Evolutionary conservation across 2,888 invertebrate genomes (phyloP).

Genomic region (Hetaerina titia): DNA sequence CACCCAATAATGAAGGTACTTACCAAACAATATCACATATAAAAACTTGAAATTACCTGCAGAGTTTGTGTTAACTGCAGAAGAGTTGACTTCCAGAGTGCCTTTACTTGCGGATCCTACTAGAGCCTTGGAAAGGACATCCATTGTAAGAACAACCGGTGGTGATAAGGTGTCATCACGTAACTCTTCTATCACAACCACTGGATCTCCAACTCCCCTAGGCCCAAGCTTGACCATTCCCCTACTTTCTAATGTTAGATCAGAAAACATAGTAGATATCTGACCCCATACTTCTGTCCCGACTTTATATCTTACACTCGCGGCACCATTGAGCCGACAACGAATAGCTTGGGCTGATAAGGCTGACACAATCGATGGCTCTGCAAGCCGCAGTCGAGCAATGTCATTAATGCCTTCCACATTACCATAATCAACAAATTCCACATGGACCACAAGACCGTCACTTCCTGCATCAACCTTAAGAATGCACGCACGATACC

Average conservation of each 20-base stretch:
- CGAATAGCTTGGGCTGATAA: slow-evolving; percentile 87
- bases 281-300: slow-evolving; percentile 32
- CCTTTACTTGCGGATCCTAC: not conserved
- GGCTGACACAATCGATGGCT: slow-evolving; percentile 81
- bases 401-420: slow-evolving; percentile 84
- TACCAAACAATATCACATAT: too few species aligned
- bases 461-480: slow-evolving; percentile 78
- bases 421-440: slow-evolving; percentile 98
- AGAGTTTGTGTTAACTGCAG: not conserved
- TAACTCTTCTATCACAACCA: slow-evolving; percentile 44
- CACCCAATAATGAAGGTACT: too few species aligned
- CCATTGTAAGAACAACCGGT: slow-evolving; percentile 36
- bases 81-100: not conserved
- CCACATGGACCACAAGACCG: slow-evolving; percentile 82
- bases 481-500: slow-evolving; percentile 93
- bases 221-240: slow-evolving; percentile 60
- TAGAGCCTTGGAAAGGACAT: slow-evolving; percentile 13
- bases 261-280: slow-evolving; percentile 28
- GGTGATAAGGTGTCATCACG: slow-evolving; percentile 41
- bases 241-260: slow-evolving; percentile 42
- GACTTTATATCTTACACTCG: slow-evolving; percentile 77
- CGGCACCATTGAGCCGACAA: slow-evolving; percentile 84
- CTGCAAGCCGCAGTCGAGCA: slow-evolving; percentile 80
- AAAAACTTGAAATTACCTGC: not conserved
- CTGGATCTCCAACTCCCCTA: slow-evolving; percentile 54